Base-by-base conservation (phyloP, 2,797 vertebrate genomes). In the Miichthys miiuy region DNA sequence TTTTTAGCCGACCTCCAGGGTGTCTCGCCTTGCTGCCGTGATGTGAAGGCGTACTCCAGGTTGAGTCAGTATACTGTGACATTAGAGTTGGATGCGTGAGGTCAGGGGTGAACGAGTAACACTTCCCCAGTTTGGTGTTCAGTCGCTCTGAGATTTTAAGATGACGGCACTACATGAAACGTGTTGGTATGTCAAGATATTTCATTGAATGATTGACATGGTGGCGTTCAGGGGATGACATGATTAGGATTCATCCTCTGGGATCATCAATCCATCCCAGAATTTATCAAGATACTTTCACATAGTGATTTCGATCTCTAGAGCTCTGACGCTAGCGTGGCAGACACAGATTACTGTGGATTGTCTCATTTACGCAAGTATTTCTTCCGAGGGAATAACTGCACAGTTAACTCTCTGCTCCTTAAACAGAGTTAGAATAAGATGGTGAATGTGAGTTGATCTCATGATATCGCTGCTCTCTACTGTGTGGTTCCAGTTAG, bases 401-500 rank as follows among this genome's bases (percentile, higher is more conserved):
- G 44, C 62, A 68, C 44, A 60, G 0, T 65, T 65, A 71, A 48
- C 38, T 7, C 3, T 64, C 54, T 18, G 20, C 30, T 63, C 13
- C 18, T 50, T 1, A 41, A 30, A 46, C 23, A 30, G 23, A 30
- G 13, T 27, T 5, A 34, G 17, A 50, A 23, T 17, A 6, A n/a
- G 25, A 38, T 2, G 34, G 42, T 64, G 16, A 23, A 55, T 50
- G 27, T 5, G 13, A 30, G 21, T 57, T 51, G 0, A 51, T 54
- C 62, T 68, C 0, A 34, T 74, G 3, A 17, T 17, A 55, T 21
- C 42, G 3, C 30, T 21, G 60, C 23, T 12, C 41, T 44, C 4
- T 48, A n/a, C 6, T 30, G 20, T 4, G 7, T 23, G 58, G 34
- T 81, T 88, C 84, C 83, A 87, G 83, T 88, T 87, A 52, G 46